Evolutionary conservation across 1,140 invertebrate genomes (phyloP).

Genomic region (Cotesia typhae): DNA sequence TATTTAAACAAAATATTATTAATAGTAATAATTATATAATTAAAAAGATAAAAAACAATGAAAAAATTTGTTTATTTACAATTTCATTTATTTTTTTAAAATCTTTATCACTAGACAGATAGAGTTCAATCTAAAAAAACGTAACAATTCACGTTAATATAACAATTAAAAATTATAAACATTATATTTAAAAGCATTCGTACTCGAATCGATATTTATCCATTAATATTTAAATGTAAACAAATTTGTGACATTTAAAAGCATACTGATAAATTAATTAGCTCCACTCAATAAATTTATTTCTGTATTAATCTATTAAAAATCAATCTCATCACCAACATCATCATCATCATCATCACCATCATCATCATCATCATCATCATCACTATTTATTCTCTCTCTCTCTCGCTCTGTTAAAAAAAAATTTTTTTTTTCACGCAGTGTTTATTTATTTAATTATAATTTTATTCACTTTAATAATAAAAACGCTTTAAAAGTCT

Average conservation of each 20-base stretch:
- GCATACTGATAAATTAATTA: too few relatives aligned
- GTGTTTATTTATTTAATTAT: constrained; percentile 27
- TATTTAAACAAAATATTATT: constrained; percentile 1
- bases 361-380: not conserved
- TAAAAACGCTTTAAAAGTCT: constrained; percentile 45
- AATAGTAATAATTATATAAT: not conserved
- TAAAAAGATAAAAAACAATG: constrained; percentile 13
- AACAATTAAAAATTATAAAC: not conserved
- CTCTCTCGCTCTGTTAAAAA: constrained; percentile 11
- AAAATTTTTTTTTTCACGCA: not conserved
- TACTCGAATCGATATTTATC: not conserved
- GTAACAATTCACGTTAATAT: not conserved
- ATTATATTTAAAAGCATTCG: constrained; percentile 11
- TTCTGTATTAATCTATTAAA: too few relatives aligned
- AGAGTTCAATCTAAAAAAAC: not conserved
- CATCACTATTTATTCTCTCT: constrained; percentile 8
- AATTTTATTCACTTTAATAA: constrained; percentile 26
- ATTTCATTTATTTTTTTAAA: not conserved
- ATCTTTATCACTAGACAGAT: not conserved
- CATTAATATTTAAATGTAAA: too few relatives aligned
- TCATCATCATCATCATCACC: not conserved
- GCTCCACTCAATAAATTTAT: too few relatives aligned
- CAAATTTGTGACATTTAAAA: too few relatives aligned
- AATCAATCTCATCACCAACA: too few relatives aligned
- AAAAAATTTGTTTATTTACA: not conserved